Percentiles rank a stretch among this genome's conserved stretches.
Evolutionary conservation across 1,140 invertebrate genomes (phyloP).

Genomic region (Tetramorium parvispinum): DNA sequence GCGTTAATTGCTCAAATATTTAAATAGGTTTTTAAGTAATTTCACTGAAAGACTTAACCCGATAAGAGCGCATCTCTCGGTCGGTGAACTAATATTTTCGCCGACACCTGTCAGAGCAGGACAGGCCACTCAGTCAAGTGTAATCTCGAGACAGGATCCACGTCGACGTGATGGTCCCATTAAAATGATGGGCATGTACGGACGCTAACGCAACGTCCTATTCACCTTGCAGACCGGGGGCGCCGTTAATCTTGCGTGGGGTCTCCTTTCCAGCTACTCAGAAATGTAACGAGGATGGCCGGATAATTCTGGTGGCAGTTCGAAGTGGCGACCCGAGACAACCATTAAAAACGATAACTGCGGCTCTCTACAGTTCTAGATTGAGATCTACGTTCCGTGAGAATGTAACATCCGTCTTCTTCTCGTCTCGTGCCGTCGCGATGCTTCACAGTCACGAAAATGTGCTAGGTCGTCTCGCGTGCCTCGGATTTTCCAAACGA

Average conservation of each 20-base stretch:
- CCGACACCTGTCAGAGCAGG: constrained; percentile 63
- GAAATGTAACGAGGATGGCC: constrained; percentile 46
- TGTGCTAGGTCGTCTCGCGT: not conserved
- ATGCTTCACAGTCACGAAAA: not conserved
- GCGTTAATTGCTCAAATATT: constrained; percentile 40
- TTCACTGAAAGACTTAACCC: constrained; percentile 55
- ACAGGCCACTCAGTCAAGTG: constrained; percentile 49
- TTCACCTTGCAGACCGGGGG: constrained; percentile 14
- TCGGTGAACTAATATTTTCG: constrained; percentile 54
- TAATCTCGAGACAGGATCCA: constrained; percentile 68
- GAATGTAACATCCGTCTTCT: constrained; percentile 44
- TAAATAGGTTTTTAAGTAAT: constrained; percentile 9
- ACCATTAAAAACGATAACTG: constrained; percentile 73
- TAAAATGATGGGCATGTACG: constrained; percentile 68
- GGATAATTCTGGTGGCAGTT: constrained; percentile 46
- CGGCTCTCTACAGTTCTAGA: constrained; percentile 33
- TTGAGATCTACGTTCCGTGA: constrained; percentile 66
- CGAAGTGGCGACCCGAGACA: constrained; percentile 41
- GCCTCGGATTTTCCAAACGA: not conserved
- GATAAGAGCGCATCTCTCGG: constrained; percentile 45
- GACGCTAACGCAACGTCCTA: constrained; percentile 53
- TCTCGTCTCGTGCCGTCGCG: not conserved
- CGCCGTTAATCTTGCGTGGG: constrained; percentile 70
- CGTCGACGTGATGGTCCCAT: constrained; percentile 62
- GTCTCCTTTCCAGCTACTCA: constrained; percentile 25